Conservation (phyloP, 2,888 invertebrate genomes). For the Aromia moschata region DNA sequence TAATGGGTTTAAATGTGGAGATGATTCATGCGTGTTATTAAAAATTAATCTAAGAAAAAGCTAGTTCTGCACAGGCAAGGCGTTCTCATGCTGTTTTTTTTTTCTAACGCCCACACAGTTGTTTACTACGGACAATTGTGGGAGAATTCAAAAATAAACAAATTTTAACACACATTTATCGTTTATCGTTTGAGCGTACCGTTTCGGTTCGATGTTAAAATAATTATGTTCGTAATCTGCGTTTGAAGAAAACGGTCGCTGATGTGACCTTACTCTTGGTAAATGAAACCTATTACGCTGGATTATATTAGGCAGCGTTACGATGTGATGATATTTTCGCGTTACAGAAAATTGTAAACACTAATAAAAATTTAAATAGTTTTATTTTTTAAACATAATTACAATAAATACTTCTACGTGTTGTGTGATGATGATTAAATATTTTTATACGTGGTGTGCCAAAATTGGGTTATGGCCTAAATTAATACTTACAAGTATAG, state of each 20-base stretch:
- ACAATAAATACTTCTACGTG: too few species aligned
- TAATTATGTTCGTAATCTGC: not conserved
- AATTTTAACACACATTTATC: not conserved
- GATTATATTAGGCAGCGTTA: too few species aligned
- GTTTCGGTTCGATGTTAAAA: not conserved
- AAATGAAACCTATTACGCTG: too few species aligned
- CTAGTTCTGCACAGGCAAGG: conserved; percentile 34
- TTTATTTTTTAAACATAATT: too few species aligned
- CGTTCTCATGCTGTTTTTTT: conserved; percentile 29
- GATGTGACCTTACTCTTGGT: too few species aligned
- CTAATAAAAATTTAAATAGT: not conserved
- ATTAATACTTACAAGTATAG: too few species aligned
- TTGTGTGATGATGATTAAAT: too few species aligned
- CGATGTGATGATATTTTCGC: too few species aligned
- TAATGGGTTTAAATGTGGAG: conserved; percentile 38
- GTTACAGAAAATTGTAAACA: not conserved
- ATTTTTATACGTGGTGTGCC: too few species aligned
- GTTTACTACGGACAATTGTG: conserved; percentile 6
- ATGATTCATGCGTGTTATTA: conserved; percentile 40
- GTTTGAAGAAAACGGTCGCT: not conserved
- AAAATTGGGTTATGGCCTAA: too few species aligned
- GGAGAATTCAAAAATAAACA: conserved; percentile 17
- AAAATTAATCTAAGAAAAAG: conserved; percentile 33
- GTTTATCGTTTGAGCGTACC: not conserved
- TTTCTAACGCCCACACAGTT: conserved; percentile 10